Evolutionary conservation across 2,797 vertebrate species (phyloP), one percentile per base, ranked within the genome.

Genomic region (Cephalopachus bancanus): DNA sequence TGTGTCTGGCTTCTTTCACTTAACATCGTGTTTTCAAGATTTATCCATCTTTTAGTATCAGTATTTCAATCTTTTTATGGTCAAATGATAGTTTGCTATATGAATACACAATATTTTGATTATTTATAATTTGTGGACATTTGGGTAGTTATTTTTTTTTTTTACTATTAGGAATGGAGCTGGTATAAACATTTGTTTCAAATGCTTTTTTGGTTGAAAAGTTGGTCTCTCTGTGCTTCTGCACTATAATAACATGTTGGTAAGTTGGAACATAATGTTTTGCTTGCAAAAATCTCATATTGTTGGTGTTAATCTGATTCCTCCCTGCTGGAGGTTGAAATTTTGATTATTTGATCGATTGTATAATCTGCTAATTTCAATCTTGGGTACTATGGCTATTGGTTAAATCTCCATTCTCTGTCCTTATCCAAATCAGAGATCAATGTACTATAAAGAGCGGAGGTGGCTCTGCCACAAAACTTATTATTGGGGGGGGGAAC

Each of bases 1-100:
- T 69, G 51, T 80, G 33, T 26, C 26, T 87, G 67, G 6, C 33
- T 79, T 96, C 65, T 94, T 93, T 92, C 75, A 83, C 71, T 65
- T n/a, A 60, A 11, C 28, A 19, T 72, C 30, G 51, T 64, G 64
- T 49, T 90, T 94, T 94, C 9, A 74, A n/a, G 26, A 22, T 91
- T 94, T 64, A 57, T 87, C 28, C 53, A 60, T 93, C 22, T 57
- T 65, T 16, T 59, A 49, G 17, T 79, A 83, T 87, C n/a, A 93
- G n/a, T 72, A 89, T 20, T 69, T 92, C 7, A 30, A 89, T 76
- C 57, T 7, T 96, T 86, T 90, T 69, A 55, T 3, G 26, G 26
- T 44, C 55, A 49, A 81, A 53, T 22, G 49, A 17, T 53, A 62
- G 67, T 55, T n/a, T 15, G 15, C 15, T 64, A 1, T 67, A 37